These are phyloP conservation scores for Apomyelois bistriatella DNA, from an alignment of 2,888 invertebrate species.

Conservation along the genomic window DNA sequence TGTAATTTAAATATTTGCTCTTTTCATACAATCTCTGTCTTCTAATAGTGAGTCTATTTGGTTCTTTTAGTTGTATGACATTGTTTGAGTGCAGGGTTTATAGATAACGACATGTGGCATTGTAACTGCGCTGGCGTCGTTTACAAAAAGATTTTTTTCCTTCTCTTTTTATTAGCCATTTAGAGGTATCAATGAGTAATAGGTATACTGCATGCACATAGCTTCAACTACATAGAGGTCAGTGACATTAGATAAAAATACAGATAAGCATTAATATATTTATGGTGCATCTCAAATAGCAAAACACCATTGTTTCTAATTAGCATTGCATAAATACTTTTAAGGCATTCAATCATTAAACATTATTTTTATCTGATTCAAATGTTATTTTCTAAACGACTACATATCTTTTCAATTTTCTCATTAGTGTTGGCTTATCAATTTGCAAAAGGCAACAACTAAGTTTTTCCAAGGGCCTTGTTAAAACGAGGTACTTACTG, in stretches of 20 bases:
- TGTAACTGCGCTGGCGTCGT: not conserved
- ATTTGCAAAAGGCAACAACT: not conserved
- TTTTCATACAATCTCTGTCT: not conserved
- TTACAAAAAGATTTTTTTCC: conserved; percentile 12
- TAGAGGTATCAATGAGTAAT: conserved; percentile 27
- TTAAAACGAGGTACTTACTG: not conserved
- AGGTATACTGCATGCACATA: conserved; percentile 31
- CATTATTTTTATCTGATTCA: not conserved
- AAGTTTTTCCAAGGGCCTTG: not conserved
- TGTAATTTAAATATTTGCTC: not conserved
- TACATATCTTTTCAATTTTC: not conserved
- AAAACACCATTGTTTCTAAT: not conserved
- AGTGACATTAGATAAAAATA: conserved; percentile 13
- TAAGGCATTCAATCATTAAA: not conserved
- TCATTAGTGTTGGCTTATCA: not conserved
- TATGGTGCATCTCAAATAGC: conserved; percentile 16
- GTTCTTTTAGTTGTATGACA: not conserved
- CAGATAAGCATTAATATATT: conserved; percentile 14
- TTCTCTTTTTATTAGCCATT: conserved; percentile 15
- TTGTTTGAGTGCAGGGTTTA: not conserved
- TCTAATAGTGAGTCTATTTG: not conserved
- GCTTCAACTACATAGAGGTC: conserved; percentile 18
- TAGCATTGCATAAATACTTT: not conserved
- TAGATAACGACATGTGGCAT: not conserved
- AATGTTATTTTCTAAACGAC: too few relatives aligned